These are phyloP conservation scores for Ceratosolen fusciceps DNA, from an alignment of 1,140 invertebrate genomes.

Conservation along the genomic window DNA sequence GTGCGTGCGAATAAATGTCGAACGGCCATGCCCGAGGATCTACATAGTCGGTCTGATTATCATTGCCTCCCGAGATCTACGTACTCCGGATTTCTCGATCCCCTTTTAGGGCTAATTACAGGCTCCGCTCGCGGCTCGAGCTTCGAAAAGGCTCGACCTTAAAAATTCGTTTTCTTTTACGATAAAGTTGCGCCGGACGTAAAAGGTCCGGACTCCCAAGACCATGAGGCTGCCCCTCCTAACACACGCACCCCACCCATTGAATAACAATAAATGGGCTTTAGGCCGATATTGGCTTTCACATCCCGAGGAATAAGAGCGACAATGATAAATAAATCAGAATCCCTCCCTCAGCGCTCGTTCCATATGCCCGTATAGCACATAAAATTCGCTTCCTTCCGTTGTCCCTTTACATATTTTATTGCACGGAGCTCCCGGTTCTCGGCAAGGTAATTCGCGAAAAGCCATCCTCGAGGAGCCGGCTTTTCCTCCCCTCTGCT, in stretches of 20 bases:
- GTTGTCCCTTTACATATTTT: background rate
- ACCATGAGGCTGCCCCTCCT: too few species aligned
- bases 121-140: background rate
- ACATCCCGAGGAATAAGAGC: constrained; percentile 21
- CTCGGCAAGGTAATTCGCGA: too few species aligned
- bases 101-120: constrained; percentile 47
- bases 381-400: background rate
- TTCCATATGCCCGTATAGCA: background rate
- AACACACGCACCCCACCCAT: constrained; percentile 6
- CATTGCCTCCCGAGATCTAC: constrained; percentile 10
- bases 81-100: constrained; percentile 36
- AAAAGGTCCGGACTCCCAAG: too few species aligned
- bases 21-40: constrained; percentile 1
- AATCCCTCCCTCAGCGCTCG: background rate
- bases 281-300: constrained; percentile 31
- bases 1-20: background rate
- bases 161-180: constrained; percentile 25
- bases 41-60: background rate
- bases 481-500: too few species aligned
- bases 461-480: too few species aligned
- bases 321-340: constrained; percentile 40
- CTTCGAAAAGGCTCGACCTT: background rate
- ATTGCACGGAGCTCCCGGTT: too few species aligned
- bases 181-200: constrained; percentile 20
- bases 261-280: constrained; percentile 40